Conservation (phyloP, 1,140 invertebrate species). For the Caenorhabditis latens region DNA sequence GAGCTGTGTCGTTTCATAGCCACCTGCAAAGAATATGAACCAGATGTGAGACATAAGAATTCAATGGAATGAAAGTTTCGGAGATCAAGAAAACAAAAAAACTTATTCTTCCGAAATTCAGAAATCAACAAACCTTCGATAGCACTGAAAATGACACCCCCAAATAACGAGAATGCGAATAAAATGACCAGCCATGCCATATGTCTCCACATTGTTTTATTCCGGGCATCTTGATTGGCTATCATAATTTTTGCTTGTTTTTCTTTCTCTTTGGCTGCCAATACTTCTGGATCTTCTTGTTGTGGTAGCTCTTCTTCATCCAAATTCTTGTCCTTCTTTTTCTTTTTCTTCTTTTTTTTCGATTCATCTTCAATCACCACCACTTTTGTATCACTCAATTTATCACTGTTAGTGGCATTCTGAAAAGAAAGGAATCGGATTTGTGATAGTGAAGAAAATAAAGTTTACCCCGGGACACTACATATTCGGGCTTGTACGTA, state of each 20-base stretch:
- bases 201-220: slow-evolving; percentile 64
- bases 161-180: slow-evolving; percentile 62
- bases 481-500: too few species aligned
- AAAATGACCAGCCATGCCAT: slow-evolving; percentile 56
- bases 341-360: slow-evolving; percentile 56
- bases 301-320: slow-evolving; percentile 24
- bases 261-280: slow-evolving; percentile 24
- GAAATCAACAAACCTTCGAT: slow-evolving; percentile 58
- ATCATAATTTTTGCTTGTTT: slow-evolving; percentile 61
- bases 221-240: slow-evolving; percentile 53
- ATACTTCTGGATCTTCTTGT: slow-evolving; percentile 34
- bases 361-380: slow-evolving; percentile 53
- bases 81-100: not conserved
- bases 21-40: slow-evolving; percentile 57
- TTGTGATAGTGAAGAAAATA: too few species aligned
- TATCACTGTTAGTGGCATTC: not conserved
- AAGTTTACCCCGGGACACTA: too few species aligned
- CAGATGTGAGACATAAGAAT: not conserved
- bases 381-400: slow-evolving; percentile 39
- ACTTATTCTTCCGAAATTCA: not conserved
- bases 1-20: slow-evolving; percentile 56
- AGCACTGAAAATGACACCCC: slow-evolving; percentile 62
- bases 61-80: not conserved
- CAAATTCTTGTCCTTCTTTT: slow-evolving; percentile 45
- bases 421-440: not conserved